Conservation (phyloP, 2,797 vertebrate species). For the Ispidina picta region DNA sequence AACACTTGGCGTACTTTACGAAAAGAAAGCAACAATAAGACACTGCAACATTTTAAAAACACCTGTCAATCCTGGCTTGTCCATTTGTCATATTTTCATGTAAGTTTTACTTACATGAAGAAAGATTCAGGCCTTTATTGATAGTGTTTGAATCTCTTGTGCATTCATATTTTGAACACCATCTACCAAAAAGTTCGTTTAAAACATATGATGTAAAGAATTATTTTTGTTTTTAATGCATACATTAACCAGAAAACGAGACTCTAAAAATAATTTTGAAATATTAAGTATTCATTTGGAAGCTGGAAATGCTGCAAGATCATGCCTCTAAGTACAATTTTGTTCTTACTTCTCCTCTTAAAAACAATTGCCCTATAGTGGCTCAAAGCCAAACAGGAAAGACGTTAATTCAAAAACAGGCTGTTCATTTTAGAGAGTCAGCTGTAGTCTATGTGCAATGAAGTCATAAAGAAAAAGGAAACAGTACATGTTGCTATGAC, state of each 20-base stretch:
- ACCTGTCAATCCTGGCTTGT: rapidly evolving
- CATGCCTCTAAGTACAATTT: background rate
- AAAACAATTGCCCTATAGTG: background rate
- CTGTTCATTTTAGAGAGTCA: background rate
- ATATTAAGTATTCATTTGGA: background rate
- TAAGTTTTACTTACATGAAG: background rate
- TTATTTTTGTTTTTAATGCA: background rate
- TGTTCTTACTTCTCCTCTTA: background rate
- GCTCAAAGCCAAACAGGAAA: background rate
- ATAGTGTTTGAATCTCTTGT: background rate
- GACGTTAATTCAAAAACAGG: background rate
- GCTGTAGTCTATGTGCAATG: background rate
- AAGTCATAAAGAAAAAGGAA: background rate
- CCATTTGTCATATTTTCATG: background rate
- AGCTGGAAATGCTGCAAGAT: background rate
- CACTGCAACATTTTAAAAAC: background rate
- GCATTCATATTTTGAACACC: background rate
- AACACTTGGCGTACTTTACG: background rate
- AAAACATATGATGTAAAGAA: background rate
- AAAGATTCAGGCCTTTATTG: background rate
- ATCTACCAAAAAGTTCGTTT: background rate
- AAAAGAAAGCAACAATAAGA: background rate
- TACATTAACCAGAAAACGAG: background rate
- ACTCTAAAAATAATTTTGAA: background rate
- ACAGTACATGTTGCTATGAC: background rate